Percentiles rank a stretch among this genome's conserved stretches.
Conservation (phyloP, 23 tunicate genomes). For the Botrylloides violaceus region DNA sequence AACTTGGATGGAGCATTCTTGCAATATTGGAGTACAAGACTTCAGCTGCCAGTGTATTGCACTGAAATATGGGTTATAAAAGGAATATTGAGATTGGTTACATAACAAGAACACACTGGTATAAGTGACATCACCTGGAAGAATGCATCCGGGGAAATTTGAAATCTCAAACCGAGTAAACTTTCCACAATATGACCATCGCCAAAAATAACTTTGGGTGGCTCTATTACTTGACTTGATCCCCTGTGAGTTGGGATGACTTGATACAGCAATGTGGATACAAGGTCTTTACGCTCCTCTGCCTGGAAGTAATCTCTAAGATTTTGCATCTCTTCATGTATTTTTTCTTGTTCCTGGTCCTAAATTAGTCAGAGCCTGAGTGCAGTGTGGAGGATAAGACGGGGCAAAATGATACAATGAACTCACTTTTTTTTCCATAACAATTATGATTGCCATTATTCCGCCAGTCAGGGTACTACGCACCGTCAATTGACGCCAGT, state of each 20-base stretch:
- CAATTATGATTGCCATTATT: slow-evolving; percentile 42
- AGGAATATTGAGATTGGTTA: neutral
- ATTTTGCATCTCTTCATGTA: slow-evolving; percentile 19
- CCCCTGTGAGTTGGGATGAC: slow-evolving; percentile 23
- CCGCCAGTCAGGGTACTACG: slow-evolving; percentile 23
- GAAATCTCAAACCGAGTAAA: slow-evolving; percentile 61
- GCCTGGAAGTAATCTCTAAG: slow-evolving; percentile 26
- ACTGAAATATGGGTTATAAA: slow-evolving; percentile 26
- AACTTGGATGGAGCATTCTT: slow-evolving; percentile 29
- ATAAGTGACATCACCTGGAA: slow-evolving; percentile 56
- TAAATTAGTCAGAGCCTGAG: neutral
- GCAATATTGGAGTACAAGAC: slow-evolving; percentile 47
- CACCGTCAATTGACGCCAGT: slow-evolving; percentile 67
- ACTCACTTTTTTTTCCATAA: neutral
- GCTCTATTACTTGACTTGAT: slow-evolving; percentile 6
- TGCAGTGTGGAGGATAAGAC: neutral
- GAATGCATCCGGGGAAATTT: slow-evolving; percentile 80
- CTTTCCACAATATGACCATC: slow-evolving; percentile 62
- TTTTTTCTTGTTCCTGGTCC: slow-evolving; percentile 44
- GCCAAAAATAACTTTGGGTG: slow-evolving; percentile 40
- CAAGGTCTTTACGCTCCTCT: neutral
- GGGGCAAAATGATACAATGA: neutral
- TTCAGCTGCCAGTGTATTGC: slow-evolving; percentile 85
- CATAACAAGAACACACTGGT: neutral
- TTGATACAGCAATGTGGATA: slow-evolving; percentile 52